These are phyloP conservation scores for Heteromyza rotundicornis DNA, from an alignment of 2,888 invertebrate genomes.

Conservation along the genomic window DNA sequence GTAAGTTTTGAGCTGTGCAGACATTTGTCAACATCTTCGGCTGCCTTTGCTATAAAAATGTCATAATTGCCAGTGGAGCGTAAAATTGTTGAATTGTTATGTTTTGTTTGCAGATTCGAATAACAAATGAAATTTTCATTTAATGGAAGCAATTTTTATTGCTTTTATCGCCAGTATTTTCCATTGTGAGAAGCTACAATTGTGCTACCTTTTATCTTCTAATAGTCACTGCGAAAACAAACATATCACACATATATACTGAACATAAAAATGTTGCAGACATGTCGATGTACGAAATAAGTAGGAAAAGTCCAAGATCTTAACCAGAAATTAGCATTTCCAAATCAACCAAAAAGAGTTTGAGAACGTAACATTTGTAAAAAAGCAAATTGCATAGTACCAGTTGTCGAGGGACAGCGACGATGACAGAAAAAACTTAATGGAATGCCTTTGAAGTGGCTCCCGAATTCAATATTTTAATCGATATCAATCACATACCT, in stretches of 20 bases:
- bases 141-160: neutral
- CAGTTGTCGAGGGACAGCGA: no score
- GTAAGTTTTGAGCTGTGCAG: neutral
- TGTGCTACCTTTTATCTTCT: neutral
- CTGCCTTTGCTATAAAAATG: constrained; percentile 45
- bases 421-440: no score
- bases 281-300: neutral
- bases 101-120: neutral
- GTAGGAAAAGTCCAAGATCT: no score
- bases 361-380: no score
- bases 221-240: neutral
- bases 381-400: no score
- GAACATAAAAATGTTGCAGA: neutral
- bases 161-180: neutral
- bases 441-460: no score
- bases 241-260: no score
- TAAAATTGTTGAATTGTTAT: constrained; percentile 52
- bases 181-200: neutral
- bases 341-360: no score
- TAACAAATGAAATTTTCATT: neutral
- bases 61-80: constrained; percentile 58
- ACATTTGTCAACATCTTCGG: constrained; percentile 17
- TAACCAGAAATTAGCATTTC: no score
- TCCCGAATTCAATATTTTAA: no score
- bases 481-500: no score